Evolutionary conservation across 64 coral and sea anemone species (phyloP).

Genomic region (Porites australiensis): DNA sequence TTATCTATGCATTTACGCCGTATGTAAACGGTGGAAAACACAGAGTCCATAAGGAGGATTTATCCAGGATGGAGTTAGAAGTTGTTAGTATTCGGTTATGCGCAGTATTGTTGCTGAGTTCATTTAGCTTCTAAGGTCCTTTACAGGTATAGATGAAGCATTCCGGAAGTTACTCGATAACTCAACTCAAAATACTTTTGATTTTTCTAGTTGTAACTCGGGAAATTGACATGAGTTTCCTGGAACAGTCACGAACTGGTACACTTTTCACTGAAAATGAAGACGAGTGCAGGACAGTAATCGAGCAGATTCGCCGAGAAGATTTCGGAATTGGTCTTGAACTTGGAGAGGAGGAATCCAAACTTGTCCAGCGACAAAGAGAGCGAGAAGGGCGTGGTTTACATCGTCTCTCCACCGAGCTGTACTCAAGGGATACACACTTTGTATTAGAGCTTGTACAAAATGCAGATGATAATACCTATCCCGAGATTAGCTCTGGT

Average conservation of each 20-base stretch:
- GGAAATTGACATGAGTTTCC: not conserved
- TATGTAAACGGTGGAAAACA: no score
- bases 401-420: conserved; percentile 83
- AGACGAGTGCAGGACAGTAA: conserved; percentile 65
- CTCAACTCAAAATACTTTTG: no score
- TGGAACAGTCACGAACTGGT: not conserved
- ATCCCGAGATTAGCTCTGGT: conserved; percentile 5
- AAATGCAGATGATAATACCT: conserved; percentile 94
- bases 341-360: conserved; percentile 74
- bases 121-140: no score
- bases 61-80: no score
- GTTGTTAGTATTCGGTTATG: no score
- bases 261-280: not conserved
- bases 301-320: conserved; percentile 89
- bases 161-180: no score
- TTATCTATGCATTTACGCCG: no score
- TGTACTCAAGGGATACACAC: conserved; percentile 92
- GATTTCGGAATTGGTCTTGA: conserved; percentile 93
- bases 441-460: conserved; percentile 93
- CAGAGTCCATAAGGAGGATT: no score
- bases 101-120: no score
- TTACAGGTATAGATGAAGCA: no score
- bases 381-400: conserved; percentile 88
- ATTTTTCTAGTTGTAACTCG: not conserved
- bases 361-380: conserved; percentile 82